Conservation (phyloP, 2,888 invertebrate species). For the Osmoderma eremita region DNA sequence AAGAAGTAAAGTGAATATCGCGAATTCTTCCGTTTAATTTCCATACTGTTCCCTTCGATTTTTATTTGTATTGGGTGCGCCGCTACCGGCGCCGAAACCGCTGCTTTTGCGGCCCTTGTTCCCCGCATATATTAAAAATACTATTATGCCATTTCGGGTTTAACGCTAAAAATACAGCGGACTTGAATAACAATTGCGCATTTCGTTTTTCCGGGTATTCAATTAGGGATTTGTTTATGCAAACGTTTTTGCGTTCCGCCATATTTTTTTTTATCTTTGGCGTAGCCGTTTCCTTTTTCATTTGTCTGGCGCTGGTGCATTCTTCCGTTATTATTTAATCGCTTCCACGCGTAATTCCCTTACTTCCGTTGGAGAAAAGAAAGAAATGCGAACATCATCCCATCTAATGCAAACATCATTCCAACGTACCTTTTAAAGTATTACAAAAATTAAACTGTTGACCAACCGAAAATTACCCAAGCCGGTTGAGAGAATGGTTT, state of each 20-base stretch:
- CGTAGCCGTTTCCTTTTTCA: slow-evolving; percentile 34
- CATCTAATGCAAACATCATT: too few species aligned
- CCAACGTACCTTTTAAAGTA: too few species aligned
- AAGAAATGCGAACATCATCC: too few species aligned
- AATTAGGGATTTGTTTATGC: slow-evolving; percentile 58
- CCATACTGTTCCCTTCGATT: slow-evolving; percentile 45
- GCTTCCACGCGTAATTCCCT: too few species aligned
- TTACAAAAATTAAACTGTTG: too few species aligned
- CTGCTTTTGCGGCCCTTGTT: slow-evolving; percentile 40
- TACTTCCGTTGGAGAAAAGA: too few species aligned
- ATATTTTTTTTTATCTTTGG: slow-evolving; percentile 38
- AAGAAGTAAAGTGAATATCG: slow-evolving; percentile 45
- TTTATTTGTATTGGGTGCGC: slow-evolving; percentile 45
- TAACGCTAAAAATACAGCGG: slow-evolving; percentile 51
- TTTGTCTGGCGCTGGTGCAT: too few species aligned
- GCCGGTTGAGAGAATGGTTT: too few species aligned
- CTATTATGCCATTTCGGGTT: slow-evolving; percentile 34
- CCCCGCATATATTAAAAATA: slow-evolving; percentile 55
- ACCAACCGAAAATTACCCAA: too few species aligned
- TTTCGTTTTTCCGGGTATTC: slow-evolving; percentile 56
- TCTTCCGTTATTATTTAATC: too few species aligned
- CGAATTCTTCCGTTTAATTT: slow-evolving; percentile 44
- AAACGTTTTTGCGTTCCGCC: slow-evolving; percentile 43
- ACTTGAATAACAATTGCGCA: slow-evolving; percentile 58
- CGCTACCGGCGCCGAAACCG: slow-evolving; percentile 46